Percentiles rank a stretch among this genome's conserved stretches.
Conservation (phyloP, 2,888 invertebrate genomes). For the Thera britannica region DNA sequence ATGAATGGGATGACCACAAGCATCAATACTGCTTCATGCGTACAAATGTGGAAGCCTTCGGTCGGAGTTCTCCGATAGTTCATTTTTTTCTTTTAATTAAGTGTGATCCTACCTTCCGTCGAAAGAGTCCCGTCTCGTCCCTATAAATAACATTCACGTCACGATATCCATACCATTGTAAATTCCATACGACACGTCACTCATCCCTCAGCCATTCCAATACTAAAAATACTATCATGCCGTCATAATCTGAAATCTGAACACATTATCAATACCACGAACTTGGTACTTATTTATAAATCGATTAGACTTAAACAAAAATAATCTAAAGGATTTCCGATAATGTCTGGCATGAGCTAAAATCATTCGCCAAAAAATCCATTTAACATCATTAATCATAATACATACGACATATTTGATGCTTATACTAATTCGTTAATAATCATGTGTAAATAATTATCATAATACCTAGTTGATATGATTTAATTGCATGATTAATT, state of each 20-base stretch:
- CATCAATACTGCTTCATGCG: not conserved
- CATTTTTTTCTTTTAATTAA: slow-evolving; percentile 5
- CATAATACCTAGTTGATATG: slow-evolving; percentile 12
- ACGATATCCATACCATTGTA: slow-evolving; percentile 34
- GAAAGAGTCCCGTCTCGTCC: slow-evolving; percentile 5
- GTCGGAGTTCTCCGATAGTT: not conserved
- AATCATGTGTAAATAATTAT: slow-evolving; percentile 25
- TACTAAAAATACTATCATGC: slow-evolving; percentile 27
- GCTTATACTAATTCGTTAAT: slow-evolving; percentile 25
- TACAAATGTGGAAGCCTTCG: not conserved
- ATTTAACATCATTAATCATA: slow-evolving; percentile 34
- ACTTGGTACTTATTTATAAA: not conserved
- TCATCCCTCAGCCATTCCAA: slow-evolving; percentile 26
- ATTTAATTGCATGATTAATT: slow-evolving; percentile 14
- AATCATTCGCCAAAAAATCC: slow-evolving; percentile 29
- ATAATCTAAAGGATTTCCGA: slow-evolving; percentile 8
- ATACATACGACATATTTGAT: slow-evolving; percentile 27
- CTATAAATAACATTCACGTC: slow-evolving; percentile 27
- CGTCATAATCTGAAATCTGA: slow-evolving; percentile 30
- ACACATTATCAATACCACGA: slow-evolving; percentile 4
- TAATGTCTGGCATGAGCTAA: slow-evolving; percentile 2
- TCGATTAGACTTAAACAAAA: not conserved
- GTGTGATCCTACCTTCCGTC: slow-evolving; percentile 10
- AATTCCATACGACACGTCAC: slow-evolving; percentile 29
- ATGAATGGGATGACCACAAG: not conserved